Conservation (phyloP, 2,888 invertebrate genomes). For the Acanthosepion esculentum region DNA sequence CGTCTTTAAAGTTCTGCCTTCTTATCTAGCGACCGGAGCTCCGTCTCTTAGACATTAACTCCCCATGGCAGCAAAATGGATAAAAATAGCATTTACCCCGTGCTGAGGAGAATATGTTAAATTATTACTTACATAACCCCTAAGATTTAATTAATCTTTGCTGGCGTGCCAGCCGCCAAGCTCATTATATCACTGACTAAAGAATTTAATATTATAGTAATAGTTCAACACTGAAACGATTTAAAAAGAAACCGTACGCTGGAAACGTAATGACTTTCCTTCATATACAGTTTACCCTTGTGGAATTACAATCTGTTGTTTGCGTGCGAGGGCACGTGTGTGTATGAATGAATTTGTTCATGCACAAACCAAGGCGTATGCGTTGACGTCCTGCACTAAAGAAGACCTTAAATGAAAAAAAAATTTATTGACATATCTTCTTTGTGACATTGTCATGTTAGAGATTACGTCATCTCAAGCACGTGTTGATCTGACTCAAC, state of each 20-base stretch:
- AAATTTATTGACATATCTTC: not conserved
- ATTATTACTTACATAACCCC: no score
- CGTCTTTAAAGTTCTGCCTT: no score
- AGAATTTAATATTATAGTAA: not conserved
- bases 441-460: not conserved
- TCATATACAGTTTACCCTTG: not conserved
- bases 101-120: no score
- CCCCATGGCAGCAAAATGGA: no score
- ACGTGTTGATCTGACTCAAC: constrained; percentile 11
- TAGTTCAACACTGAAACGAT: not conserved
- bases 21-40: no score
- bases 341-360: not conserved
- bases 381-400: not conserved
- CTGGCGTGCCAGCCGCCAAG: no score
- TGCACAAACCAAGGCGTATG: not conserved
- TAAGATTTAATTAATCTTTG: no score
- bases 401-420: not conserved
- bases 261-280: not conserved
- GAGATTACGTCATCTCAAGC: not conserved
- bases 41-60: no score
- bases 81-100: no score
- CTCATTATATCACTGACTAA: no score
- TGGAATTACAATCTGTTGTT: not conserved
- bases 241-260: not conserved
- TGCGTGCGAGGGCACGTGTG: not conserved